Conservation (phyloP, 1,140 invertebrate genomes). For the Calycopis cecrops region DNA sequence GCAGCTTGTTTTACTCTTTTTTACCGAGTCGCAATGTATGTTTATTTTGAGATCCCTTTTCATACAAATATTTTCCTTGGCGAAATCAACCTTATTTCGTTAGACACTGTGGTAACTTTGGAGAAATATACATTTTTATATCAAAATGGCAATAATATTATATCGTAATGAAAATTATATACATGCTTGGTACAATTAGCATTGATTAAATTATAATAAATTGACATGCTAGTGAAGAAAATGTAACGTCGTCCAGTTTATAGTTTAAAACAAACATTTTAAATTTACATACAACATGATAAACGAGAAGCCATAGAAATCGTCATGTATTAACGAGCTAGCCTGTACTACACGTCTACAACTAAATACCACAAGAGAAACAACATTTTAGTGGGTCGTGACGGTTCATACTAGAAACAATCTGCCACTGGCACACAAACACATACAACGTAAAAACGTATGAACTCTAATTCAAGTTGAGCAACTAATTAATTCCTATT, state of each 20-base stretch:
- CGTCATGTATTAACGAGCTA: no score
- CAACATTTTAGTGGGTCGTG: no score
- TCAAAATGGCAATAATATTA: slow-evolving; percentile 6
- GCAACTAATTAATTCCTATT: no score
- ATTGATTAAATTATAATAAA: background rate
- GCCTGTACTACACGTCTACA: no score
- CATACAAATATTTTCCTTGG: background rate
- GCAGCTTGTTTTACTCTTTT: background rate
- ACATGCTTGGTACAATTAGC: background rate
- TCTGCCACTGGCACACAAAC: no score
- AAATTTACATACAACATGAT: no score
- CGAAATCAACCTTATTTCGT: background rate
- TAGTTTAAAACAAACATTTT: background rate
- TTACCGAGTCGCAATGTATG: background rate
- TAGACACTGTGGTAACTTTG: slow-evolving; percentile 7
- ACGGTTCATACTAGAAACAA: no score
- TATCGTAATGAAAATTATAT: background rate
- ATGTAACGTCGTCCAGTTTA: background rate
- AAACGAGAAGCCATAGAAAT: no score
- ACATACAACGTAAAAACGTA: no score
- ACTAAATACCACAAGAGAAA: no score
- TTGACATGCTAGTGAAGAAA: background rate
- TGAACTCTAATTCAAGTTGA: no score
- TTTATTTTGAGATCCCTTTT: background rate
- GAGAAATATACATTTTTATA: slow-evolving; percentile 5